A percentile compares a stretch with the other conserved stretches of the same genome.
Conservation (phyloP, 2,113 vertebrate species). For the Mobula hypostoma region DNA sequence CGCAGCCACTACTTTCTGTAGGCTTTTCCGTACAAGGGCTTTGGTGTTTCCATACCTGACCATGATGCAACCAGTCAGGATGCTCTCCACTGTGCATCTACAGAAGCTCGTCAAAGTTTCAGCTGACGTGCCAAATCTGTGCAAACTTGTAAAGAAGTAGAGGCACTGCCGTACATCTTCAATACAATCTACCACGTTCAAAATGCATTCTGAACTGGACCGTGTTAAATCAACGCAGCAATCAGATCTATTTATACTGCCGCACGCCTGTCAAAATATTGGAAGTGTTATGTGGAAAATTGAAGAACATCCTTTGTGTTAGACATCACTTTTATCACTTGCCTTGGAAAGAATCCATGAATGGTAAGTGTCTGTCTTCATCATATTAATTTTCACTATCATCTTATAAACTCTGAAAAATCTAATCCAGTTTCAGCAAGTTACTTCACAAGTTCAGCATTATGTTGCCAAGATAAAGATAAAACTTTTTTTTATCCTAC, state of each 20-base stretch:
- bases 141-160: no score
- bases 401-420: neutral
- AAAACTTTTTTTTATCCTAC: neutral
- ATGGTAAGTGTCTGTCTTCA: neutral
- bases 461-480: neutral
- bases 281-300: neutral
- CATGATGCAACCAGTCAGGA: no score
- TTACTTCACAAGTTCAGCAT: neutral
- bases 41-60: no score
- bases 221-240: neutral
- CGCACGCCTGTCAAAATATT: neutral
- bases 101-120: no score
- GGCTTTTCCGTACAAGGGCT: no score
- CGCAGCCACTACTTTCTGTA: no score
- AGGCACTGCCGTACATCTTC: no score
- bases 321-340: neutral
- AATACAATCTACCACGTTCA: neutral
- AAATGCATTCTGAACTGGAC: neutral
- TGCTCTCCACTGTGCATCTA: no score
- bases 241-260: neutral
- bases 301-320: neutral
- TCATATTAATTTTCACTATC: neutral
- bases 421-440: neutral
- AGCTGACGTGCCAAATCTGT: no score
- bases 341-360: neutral